These are phyloP conservation scores for Scomberomorus guttatus DNA, from an alignment of 2,797 vertebrate species.

Conservation along the genomic window DNA sequence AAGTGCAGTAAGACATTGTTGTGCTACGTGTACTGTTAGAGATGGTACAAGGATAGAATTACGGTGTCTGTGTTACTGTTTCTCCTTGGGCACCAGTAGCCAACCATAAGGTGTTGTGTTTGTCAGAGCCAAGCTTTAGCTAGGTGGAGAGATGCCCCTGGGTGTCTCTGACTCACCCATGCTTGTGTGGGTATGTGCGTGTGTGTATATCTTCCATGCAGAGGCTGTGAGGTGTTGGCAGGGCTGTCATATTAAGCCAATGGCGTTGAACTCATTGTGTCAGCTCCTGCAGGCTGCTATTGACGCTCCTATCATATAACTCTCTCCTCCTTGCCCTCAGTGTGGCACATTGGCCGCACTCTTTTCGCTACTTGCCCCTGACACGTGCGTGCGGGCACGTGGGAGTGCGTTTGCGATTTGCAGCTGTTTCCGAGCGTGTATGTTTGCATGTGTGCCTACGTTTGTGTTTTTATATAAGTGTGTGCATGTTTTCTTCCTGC, in stretches of 20 bases:
- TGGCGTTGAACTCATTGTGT: slow-evolving; percentile 79
- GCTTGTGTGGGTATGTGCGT: slow-evolving; percentile 49
- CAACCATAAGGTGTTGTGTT: slow-evolving; percentile 81
- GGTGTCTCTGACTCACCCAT: slow-evolving; percentile 77
- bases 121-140: slow-evolving; percentile 77
- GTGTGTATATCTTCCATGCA: slow-evolving; percentile 54
- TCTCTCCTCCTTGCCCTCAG: slow-evolving; percentile 50
- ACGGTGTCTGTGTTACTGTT: slow-evolving; percentile 49
- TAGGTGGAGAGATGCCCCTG: slow-evolving; percentile 78
- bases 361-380: slow-evolving; percentile 58
- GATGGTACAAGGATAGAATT: slow-evolving; percentile 35
- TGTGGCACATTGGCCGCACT: slow-evolving; percentile 51
- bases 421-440: slow-evolving; percentile 51
- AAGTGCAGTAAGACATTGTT: slow-evolving; percentile 8
- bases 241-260: slow-evolving; percentile 76
- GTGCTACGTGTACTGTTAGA: slow-evolving; percentile 19
- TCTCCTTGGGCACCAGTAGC: slow-evolving; percentile 74
- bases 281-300: slow-evolving; percentile 75
- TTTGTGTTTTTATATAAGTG: slow-evolving; percentile 39
- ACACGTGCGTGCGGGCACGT: slow-evolving; percentile 24
- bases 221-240: slow-evolving; percentile 74
- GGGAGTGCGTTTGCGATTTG: slow-evolving; percentile 41
- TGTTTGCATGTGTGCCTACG: slow-evolving; percentile 28
- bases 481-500: slow-evolving; percentile 44
- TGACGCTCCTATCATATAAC: slow-evolving; percentile 76